Percentiles rank a stretch among this genome's conserved stretches.
Conservation (phyloP, 2,113 vertebrate species). For the Pogona vitticeps region DNA sequence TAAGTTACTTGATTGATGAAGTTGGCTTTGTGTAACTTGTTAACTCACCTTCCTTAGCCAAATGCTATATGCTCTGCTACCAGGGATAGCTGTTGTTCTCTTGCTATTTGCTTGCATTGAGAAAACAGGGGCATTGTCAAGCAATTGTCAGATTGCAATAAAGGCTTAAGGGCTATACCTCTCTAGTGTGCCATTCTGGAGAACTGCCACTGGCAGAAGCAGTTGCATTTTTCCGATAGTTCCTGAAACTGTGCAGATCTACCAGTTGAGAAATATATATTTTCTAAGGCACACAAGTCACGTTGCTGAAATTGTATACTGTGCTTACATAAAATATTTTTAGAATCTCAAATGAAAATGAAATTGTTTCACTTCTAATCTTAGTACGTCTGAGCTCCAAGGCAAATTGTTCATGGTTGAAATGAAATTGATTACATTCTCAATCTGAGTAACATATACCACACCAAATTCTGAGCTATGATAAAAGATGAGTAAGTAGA, state of each 20-base stretch:
- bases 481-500: constrained; percentile 31
- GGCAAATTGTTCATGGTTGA: constrained; percentile 29
- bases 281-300: background rate
- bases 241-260: background rate
- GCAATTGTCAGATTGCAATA: background rate
- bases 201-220: background rate
- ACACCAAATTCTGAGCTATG: background rate
- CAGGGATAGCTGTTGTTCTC: no score
- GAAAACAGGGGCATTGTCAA: background rate
- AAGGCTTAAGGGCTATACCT: background rate
- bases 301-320: background rate
- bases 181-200: background rate
- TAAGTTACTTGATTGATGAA: background rate
- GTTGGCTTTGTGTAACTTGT: background rate
- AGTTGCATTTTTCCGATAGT: background rate
- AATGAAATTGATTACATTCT: constrained; percentile 19
- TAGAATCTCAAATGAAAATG: background rate
- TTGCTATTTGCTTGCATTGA: background rate
- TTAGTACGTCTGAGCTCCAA: constrained; percentile 21
- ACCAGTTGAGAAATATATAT: background rate
- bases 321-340: constrained; percentile 32
- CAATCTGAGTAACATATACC: background rate
- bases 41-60: background rate
- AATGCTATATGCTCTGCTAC: background rate
- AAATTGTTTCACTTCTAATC: constrained; percentile 18